Conservation (phyloP, 2,888 invertebrate species). For the Limenitis camilla region DNA sequence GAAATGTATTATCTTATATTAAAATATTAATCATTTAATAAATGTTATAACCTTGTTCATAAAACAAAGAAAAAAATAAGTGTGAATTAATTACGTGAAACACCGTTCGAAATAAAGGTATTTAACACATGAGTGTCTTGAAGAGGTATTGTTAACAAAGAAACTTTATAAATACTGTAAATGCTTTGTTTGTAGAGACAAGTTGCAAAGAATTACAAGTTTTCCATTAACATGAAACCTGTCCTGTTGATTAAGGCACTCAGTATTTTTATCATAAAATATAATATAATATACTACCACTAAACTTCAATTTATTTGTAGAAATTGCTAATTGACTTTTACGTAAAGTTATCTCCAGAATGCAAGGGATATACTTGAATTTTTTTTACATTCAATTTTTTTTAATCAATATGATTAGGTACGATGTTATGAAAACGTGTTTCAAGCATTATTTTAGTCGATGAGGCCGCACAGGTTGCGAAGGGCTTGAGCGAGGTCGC, state of each 20-base stretch:
- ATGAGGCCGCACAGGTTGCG: slow-evolving; percentile 63
- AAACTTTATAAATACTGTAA: slow-evolving; percentile 9
- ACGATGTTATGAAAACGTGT: slow-evolving; percentile 35
- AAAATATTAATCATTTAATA: not conserved
- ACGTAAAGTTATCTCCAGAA: no score
- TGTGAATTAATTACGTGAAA: no score
- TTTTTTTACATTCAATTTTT: no score
- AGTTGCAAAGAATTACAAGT: slow-evolving; percentile 6
- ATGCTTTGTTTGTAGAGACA: slow-evolving; percentile 18
- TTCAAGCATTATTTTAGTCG: slow-evolving; percentile 50
- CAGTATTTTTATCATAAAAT: no score
- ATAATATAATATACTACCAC: no score
- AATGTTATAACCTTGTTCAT: no score
- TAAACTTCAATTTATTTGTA: no score
- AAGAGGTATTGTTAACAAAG: slow-evolving; percentile 11
- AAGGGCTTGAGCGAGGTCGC: slow-evolving; percentile 64
- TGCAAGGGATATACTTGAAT: no score
- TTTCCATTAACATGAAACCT: slow-evolving; percentile 9
- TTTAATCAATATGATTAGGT: no score
- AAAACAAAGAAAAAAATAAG: slow-evolving; percentile 1
- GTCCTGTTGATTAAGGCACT: slow-evolving; percentile 1
- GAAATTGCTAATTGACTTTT: no score
- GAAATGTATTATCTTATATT: not conserved
- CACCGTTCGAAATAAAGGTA: no score
- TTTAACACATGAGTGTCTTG: no score